A percentile compares a stretch with the other conserved stretches of the same genome.
Evolutionary conservation across 2,888 invertebrate species (phyloP).

Genomic region (Carpatolechia fugitivella): DNA sequence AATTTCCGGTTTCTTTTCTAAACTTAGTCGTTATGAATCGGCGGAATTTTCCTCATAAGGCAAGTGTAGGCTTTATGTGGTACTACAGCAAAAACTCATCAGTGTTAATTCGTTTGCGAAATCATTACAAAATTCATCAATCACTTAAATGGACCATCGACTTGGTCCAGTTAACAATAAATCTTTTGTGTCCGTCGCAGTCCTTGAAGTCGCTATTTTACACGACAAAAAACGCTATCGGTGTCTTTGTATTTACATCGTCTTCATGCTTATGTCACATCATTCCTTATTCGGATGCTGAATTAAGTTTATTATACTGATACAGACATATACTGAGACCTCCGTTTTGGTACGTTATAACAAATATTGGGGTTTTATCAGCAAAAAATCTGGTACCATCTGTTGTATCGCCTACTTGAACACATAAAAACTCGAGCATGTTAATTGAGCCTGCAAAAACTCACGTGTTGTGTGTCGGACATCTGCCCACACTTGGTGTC

Average conservation of each 20-base stretch:
- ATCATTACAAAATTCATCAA: not conserved
- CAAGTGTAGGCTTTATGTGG: too few species aligned
- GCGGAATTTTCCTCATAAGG: too few species aligned
- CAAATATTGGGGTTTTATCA: constrained; percentile 3
- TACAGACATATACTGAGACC: not conserved
- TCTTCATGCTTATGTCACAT: constrained; percentile 2
- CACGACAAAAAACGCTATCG: not conserved
- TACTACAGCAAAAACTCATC: too few species aligned
- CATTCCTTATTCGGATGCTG: not conserved
- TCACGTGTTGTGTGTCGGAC: constrained; percentile 11
- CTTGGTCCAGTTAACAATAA: not conserved
- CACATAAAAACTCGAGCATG: constrained; percentile 14
- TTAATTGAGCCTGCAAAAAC: constrained; percentile 13
- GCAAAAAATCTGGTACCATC: constrained; percentile 11
- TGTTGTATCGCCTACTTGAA: constrained; percentile 16
- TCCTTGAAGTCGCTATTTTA: not conserved
- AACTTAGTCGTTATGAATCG: too few species aligned
- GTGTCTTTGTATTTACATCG: not conserved
- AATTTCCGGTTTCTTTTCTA: too few species aligned
- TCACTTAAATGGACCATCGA: not conserved
- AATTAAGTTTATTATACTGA: not conserved
- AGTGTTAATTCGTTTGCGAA: not conserved
- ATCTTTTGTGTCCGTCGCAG: not conserved
- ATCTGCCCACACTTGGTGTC: constrained; percentile 15
- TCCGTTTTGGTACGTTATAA: not conserved